Percentiles rank a stretch among this genome's conserved stretches.
These are phyloP conservation scores for Origma solitaria DNA, from an alignment of 2,113 vertebrate species.

Conservation along the genomic window DNA sequence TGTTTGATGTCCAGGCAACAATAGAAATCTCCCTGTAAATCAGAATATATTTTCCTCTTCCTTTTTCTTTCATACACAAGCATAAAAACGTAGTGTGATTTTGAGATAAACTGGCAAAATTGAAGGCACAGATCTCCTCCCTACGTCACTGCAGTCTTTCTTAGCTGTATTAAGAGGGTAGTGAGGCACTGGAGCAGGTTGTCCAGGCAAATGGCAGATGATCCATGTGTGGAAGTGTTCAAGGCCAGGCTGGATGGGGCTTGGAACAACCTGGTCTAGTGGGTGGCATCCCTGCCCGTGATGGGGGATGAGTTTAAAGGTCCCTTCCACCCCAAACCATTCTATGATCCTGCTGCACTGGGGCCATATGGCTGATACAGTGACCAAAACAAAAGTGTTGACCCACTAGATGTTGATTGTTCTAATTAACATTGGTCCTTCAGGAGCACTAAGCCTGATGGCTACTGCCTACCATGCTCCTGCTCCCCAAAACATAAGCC, in stretches of 20 bases:
- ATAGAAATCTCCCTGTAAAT: constrained; percentile 23
- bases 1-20: constrained; percentile 55
- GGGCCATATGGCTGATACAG: background rate
- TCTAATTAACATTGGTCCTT: background rate
- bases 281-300: background rate
- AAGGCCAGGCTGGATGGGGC: background rate
- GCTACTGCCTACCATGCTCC: background rate
- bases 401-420: background rate
- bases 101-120: background rate
- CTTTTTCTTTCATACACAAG: background rate
- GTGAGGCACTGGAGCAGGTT: background rate
- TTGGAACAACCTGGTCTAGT: background rate
- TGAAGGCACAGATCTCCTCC: background rate
- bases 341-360: accelerated
- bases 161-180: background rate
- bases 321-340: background rate
- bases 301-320: background rate
- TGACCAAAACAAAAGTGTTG: background rate
- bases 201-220: background rate
- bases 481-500: background rate
- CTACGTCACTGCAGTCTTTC: background rate
- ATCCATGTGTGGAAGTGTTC: background rate
- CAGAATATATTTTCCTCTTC: background rate
- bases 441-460: background rate
- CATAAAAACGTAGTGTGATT: background rate